These are phyloP conservation scores for Brachionichthys hirsutus DNA, from an alignment of 2,113 vertebrate genomes.

Conservation along the genomic window DNA sequence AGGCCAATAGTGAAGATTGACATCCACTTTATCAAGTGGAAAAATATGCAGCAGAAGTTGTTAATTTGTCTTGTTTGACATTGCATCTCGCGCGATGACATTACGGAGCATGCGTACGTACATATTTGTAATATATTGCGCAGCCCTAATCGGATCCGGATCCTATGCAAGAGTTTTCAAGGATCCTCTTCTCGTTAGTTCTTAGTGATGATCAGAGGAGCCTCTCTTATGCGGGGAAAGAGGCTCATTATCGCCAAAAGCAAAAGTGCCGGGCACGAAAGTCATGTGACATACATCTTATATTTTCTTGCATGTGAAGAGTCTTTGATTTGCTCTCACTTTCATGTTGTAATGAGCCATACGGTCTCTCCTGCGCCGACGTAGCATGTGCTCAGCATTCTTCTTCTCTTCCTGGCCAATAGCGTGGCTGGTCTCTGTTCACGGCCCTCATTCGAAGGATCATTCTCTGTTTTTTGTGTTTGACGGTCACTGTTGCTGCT, in stretches of 20 bases:
- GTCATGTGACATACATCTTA: slow-evolving; percentile 65
- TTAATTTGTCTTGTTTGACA: too few species aligned
- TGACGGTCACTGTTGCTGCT: slow-evolving; percentile 34
- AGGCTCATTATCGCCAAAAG: slow-evolving; percentile 75
- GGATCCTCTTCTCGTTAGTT: slow-evolving; percentile 60
- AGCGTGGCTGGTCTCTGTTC: slow-evolving; percentile 45
- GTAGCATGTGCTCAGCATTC: slow-evolving; percentile 40
- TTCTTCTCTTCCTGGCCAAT: slow-evolving; percentile 30
- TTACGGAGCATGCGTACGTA: too few species aligned
- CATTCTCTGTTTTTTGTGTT: slow-evolving; percentile 42
- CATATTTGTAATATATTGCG: too few species aligned
- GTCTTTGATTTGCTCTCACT: slow-evolving; percentile 71
- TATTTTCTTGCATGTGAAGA: slow-evolving; percentile 44
- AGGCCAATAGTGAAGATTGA: too few species aligned
- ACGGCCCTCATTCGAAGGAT: slow-evolving; percentile 57
- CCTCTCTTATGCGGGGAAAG: slow-evolving; percentile 65
- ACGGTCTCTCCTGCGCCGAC: slow-evolving; percentile 46
- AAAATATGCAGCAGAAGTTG: too few species aligned
- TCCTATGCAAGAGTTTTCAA: neutral
- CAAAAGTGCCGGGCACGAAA: slow-evolving; percentile 72
- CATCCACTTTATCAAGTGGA: too few species aligned
- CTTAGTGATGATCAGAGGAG: slow-evolving; percentile 69
- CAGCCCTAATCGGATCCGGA: too few species aligned
- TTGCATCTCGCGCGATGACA: too few species aligned
- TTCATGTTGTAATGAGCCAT: slow-evolving; percentile 71